Evolutionary conservation across 2,113 vertebrate genomes (phyloP).

Genomic region (Hippopotamus amphibius): DNA sequence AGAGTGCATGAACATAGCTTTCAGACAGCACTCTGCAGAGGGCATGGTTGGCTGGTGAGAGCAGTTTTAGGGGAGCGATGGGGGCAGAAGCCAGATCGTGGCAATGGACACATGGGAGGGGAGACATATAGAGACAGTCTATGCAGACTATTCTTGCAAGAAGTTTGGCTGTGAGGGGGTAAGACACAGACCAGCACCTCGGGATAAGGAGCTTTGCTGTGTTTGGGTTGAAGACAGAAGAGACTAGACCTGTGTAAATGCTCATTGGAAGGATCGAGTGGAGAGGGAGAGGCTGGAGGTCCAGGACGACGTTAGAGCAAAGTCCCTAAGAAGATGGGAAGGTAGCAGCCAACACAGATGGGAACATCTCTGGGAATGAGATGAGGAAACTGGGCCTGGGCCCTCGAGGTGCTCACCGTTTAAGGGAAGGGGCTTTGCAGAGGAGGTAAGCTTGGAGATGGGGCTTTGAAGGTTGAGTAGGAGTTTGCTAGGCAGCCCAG

Average conservation of each 20-base stretch:
- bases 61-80: not conserved
- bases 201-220: not conserved
- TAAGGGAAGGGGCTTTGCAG: not conserved
- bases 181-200: not conserved
- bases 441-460: not conserved
- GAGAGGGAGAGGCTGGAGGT: not conserved
- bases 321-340: not conserved
- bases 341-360: not conserved
- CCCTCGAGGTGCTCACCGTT: not conserved
- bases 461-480: not conserved
- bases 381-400: not conserved
- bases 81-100: not conserved
- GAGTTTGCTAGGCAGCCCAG: not conserved
- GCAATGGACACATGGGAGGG: accelerated
- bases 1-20: not conserved
- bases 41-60: not conserved
- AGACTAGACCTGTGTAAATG: not conserved
- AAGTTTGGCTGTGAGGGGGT: not conserved
- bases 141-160: not conserved
- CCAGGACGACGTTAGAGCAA: not conserved
- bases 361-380: not conserved
- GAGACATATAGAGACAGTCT: not conserved
- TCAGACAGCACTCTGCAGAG: not conserved
- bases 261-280: not conserved
- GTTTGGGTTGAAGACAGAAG: not conserved